phyloP scores from a whole-genome alignment of 2,888 invertebrate genomes.

The Caenorhabditis drosophilae region DNA sequence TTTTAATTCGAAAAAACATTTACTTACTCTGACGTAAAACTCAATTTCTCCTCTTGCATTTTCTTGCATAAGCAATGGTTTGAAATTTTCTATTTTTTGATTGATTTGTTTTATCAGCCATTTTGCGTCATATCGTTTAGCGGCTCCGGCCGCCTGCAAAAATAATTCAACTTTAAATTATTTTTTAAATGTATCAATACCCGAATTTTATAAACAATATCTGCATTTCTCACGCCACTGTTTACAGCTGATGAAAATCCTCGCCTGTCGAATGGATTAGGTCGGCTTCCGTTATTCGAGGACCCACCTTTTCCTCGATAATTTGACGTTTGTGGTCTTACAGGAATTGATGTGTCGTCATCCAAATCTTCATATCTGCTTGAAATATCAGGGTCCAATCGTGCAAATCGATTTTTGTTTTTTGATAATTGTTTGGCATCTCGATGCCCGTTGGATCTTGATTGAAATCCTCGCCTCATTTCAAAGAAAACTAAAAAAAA shows the following conservation, averaged over 20 bases:
- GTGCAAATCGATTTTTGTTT: constrained; percentile 41
- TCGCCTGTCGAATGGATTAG: constrained; percentile 12
- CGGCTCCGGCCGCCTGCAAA: too few species aligned
- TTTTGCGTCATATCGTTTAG: constrained; percentile 18
- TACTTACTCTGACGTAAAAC: constrained; percentile 42
- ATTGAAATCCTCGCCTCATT: background rate
- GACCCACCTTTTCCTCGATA: background rate
- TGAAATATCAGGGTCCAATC: constrained; percentile 55
- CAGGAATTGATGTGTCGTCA: constrained; percentile 48
- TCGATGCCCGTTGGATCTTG: constrained; percentile 18
- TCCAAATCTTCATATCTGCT: constrained; percentile 55
- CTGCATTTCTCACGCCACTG: constrained; percentile 34
- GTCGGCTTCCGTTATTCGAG: background rate
- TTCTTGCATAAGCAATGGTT: constrained; percentile 32
- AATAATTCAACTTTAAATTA: too few species aligned
- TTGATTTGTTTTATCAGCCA: constrained; percentile 46
- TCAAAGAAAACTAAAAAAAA: background rate
- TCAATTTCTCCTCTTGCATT: constrained; percentile 42
- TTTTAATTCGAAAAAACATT: background rate
- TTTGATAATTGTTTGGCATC: constrained; percentile 47
- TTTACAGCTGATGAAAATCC: constrained; percentile 15
- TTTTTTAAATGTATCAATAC: constrained; percentile 20
- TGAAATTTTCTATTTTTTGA: constrained; percentile 47
- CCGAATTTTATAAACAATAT: constrained; percentile 32
- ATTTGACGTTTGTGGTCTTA: background rate